Evolutionary conservation across 2,888 invertebrate species (phyloP).

Genomic region (Drosophila yooni): DNA sequence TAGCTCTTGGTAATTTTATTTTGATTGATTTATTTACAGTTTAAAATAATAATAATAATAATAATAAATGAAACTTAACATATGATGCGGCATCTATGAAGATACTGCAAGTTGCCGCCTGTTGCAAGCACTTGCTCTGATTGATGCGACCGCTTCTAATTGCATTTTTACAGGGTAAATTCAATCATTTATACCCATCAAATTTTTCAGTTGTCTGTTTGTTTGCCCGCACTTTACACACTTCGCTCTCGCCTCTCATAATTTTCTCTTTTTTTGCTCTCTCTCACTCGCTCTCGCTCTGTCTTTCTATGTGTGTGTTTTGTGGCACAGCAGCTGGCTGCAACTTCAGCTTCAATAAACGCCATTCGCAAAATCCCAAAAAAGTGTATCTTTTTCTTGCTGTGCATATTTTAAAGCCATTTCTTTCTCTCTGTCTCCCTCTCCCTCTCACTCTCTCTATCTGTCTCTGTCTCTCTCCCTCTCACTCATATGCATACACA

Average conservation of each 20-base stretch:
- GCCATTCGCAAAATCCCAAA: not conserved
- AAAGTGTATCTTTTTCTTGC: constrained; percentile 1
- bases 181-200: not conserved
- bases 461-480: not conserved
- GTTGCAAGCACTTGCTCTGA: not conserved
- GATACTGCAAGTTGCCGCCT: not conserved
- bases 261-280: too few relatives aligned
- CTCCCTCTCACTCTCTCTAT: not conserved
- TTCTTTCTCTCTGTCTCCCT: not conserved
- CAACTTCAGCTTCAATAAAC: not conserved
- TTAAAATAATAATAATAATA: too few relatives aligned
- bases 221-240: not conserved
- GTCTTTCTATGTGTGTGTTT: not conserved
- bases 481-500: not conserved
- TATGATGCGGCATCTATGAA: not conserved
- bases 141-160: not conserved
- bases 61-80: not conserved
- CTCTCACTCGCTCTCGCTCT: not conserved
- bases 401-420: constrained; percentile 2
- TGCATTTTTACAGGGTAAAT: not conserved
- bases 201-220: not conserved
- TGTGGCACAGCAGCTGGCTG: not conserved
- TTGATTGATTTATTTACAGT: not conserved
- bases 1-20: not conserved
- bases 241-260: not conserved